Conservation (phyloP, 1,140 invertebrate genomes). For the Euura lappo region DNA sequence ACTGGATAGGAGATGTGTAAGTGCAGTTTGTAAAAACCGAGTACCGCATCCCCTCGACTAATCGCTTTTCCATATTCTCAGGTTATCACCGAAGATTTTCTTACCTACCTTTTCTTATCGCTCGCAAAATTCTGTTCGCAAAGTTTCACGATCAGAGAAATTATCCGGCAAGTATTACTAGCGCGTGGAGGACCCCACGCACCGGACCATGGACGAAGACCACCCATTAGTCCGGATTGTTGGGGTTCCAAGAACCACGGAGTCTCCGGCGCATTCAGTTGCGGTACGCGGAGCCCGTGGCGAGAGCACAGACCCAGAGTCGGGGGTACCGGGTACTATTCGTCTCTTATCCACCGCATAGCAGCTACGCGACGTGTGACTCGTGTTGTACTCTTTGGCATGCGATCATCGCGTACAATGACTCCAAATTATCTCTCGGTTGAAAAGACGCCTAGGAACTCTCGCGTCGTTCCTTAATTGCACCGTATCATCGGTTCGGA, state of each 20-base stretch:
- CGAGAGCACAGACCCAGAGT: not conserved
- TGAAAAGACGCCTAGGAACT: slow-evolving; percentile 15
- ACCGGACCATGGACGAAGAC: slow-evolving; percentile 10
- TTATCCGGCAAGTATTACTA: not conserved
- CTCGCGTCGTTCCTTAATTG: slow-evolving; percentile 6
- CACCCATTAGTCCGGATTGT: slow-evolving; percentile 27
- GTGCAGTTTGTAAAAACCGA: too few relatives aligned
- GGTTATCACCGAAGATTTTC: too few relatives aligned
- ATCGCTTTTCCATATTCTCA: too few relatives aligned
- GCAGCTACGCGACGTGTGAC: too few relatives aligned
- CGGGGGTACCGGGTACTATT: not conserved
- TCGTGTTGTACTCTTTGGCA: not conserved
- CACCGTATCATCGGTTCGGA: not conserved
- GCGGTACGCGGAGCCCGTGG: not conserved
- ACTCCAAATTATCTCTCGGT: slow-evolving; percentile 7
- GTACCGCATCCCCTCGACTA: too few relatives aligned
- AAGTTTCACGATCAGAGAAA: not conserved
- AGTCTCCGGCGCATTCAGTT: not conserved
- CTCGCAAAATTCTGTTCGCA: not conserved
- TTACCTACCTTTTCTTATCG: too few relatives aligned
- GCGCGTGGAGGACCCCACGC: not conserved
- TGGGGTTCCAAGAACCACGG: slow-evolving; percentile 22
- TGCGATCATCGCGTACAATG: slow-evolving; percentile 10
- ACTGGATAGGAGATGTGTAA: too few relatives aligned
- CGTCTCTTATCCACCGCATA: not conserved